Conservation (phyloP, 2,797 vertebrate species). For the Tenualosa thibaudeaui region DNA sequence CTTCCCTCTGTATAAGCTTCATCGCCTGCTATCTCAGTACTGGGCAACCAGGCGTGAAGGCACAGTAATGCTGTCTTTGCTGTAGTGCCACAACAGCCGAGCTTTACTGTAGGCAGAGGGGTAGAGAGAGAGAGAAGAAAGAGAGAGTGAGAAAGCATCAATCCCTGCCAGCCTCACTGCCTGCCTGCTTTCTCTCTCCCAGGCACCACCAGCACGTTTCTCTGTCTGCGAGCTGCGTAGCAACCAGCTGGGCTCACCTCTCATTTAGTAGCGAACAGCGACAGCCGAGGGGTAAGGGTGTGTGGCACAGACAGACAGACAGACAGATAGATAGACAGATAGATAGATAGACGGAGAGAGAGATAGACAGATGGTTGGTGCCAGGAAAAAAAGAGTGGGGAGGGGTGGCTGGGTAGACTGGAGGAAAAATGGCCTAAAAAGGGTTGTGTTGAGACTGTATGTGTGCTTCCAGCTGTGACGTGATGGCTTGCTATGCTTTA, state of each 20-base stretch:
- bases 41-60: conserved; percentile 71
- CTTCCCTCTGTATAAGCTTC: conserved; percentile 31
- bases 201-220: not conserved
- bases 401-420: not conserved
- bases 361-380: not conserved
- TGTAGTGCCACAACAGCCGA: conserved; percentile 74
- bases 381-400: not conserved
- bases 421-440: not conserved
- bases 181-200: conserved; percentile 46
- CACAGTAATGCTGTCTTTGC: conserved; percentile 77
- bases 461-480: not conserved
- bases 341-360: not conserved
- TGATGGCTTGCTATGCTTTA: not conserved
- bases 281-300: conserved; percentile 10
- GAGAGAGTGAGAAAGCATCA: conserved; percentile 37
- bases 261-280: not conserved
- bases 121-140: conserved; percentile 48
- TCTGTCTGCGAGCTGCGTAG: conserved; percentile 13
- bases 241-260: not conserved
- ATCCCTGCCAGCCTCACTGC: conserved; percentile 49
- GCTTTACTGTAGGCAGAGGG: conserved; percentile 73
- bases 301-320: not conserved
- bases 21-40: conserved; percentile 28
- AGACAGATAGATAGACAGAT: not conserved
- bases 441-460: not conserved